Evolutionary conservation across 2,113 vertebrate species (phyloP).

Genomic region (Orcinus orca): DNA sequence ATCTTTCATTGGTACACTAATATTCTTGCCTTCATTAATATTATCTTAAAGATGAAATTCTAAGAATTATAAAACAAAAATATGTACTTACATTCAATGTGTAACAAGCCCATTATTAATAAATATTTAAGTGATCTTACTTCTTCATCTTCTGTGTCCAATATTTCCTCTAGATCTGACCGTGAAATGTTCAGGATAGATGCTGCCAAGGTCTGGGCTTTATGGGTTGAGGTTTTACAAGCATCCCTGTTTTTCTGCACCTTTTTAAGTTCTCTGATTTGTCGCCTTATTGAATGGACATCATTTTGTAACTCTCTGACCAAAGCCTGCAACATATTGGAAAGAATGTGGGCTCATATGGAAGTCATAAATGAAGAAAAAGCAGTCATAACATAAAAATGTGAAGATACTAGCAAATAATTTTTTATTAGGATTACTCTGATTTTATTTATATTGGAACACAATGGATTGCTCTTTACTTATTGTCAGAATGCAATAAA

Average conservation of each 20-base stretch:
- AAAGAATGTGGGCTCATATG: conserved; percentile 51
- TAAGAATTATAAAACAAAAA: conserved; percentile 49
- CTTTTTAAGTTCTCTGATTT: conserved; percentile 87
- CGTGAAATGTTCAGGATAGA: conserved; percentile 94
- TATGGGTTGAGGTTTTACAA: conserved; percentile 87
- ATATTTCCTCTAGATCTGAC: conserved; percentile 90
- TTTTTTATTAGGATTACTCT: conserved; percentile 18
- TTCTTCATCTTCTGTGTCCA: conserved; percentile 88
- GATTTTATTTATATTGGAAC: conserved; percentile 51
- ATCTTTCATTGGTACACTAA: not conserved
- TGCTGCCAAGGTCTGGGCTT: conserved; percentile 90
- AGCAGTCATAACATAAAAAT: conserved; percentile 30
- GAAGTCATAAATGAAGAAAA: conserved; percentile 53
- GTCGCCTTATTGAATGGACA: conserved; percentile 84
- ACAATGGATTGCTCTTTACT: not conserved
- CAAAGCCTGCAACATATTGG: conserved; percentile 83
- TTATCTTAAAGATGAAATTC: conserved; percentile 55
- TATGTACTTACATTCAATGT: not conserved
- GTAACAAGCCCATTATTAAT: not conserved
- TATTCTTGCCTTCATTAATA: conserved; percentile 25
- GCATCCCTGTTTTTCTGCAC: conserved; percentile 73
- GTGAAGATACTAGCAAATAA: conserved; percentile 4
- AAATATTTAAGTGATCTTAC: conserved; percentile 80
- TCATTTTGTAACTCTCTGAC: conserved; percentile 88
- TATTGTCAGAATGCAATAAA: not conserved